phyloP scores from a whole-genome alignment of 2,888 invertebrate genomes.

The Agrilus cyanescens region DNA sequence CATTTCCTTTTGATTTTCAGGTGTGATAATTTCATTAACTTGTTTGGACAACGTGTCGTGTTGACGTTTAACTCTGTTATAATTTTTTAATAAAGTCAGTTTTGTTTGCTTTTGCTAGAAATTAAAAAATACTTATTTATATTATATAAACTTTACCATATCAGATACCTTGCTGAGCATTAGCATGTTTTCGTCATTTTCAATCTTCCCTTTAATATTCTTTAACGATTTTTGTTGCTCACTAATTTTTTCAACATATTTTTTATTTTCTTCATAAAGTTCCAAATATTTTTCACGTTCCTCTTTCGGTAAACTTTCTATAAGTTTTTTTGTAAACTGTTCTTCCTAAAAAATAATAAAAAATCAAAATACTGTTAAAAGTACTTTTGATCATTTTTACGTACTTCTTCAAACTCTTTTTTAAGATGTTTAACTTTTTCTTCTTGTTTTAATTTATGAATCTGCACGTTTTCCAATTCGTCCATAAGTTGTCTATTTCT shows the following conservation, averaged over 20 bases:
- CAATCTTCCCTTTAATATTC: slow-evolving; percentile 16
- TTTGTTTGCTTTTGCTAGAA: slow-evolving; percentile 18
- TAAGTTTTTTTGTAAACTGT: slow-evolving; percentile 16
- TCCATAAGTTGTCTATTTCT: slow-evolving; percentile 12
- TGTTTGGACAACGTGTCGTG: slow-evolving; percentile 17
- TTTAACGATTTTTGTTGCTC: slow-evolving; percentile 18
- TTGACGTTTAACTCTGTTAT: slow-evolving; percentile 16
- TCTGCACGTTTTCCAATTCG: slow-evolving; percentile 20
- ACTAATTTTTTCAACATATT: slow-evolving; percentile 16
- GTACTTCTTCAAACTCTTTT: slow-evolving; percentile 18
- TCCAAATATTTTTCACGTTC: slow-evolving; percentile 19
- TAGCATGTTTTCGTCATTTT: slow-evolving; percentile 17
- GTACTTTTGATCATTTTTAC: not conserved
- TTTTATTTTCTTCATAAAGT: slow-evolving; percentile 17
- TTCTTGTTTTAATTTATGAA: slow-evolving; percentile 19
- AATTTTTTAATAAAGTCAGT: slow-evolving; percentile 16
- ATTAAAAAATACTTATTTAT: not conserved
- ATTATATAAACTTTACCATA: not conserved
- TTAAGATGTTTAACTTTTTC: slow-evolving; percentile 18
- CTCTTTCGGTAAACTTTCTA: slow-evolving; percentile 19
- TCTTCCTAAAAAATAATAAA: slow-evolving; percentile 10
- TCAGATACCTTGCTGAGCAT: slow-evolving; percentile 16
- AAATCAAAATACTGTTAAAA: not conserved
- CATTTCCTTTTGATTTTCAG: slow-evolving; percentile 21
- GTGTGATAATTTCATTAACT: slow-evolving; percentile 20